Base-by-base conservation (phyloP, 2,113 vertebrate genomes). In the Hippocampus abdominalis region DNA sequence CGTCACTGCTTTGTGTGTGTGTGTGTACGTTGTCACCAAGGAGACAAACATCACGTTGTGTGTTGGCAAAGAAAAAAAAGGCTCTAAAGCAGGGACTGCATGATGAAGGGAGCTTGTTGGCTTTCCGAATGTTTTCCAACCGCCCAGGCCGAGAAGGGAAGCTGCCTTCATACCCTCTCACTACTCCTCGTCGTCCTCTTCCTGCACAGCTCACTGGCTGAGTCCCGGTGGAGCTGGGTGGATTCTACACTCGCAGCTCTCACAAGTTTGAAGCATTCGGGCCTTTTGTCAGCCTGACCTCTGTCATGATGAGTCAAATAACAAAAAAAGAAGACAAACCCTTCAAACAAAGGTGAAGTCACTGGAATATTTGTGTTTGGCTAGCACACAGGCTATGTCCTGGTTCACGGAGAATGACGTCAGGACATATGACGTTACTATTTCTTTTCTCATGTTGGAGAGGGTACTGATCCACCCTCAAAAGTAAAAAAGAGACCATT, bases 221-320 rank as follows among this genome's bases (percentile, higher is more conserved):
- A 72, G 77, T 76, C 72, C 78, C 82, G 81, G 71, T 74, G 85
- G 83, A 83, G 82, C 74, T 88, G 84, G 84, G 87, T 89, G 84
- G 81, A 77, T 75, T 78, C 62, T 23, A 40, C 39, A 72, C 67
- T 69, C 69, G 73, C 54, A 69, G 65, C 64, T 74, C 66, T 69
- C 27, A 60, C 71, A 60, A 66, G 61, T 29, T 81, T 62, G 70
- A 70, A 71, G 60, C 44, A 64, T 59, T 36, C 66, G 74, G 53
- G 12, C 32, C 18, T 53, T 51, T 25, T 21, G 57, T 32, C 27
- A 27, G 56, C 16, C 27, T 42, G 8, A 39, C 8, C 36, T 62
- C 36, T 36, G 21, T 9, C 36, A 40, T 51, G 12, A 53, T n/a
- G 13, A 59, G 3, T 59, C 27, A 60, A 8, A 46, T 13, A 39